Percentiles rank a stretch among this genome's conserved stretches.
These are phyloP conservation scores for Drosophila heteroneura DNA, from an alignment of 2,888 invertebrate genomes.

Conservation along the genomic window DNA sequence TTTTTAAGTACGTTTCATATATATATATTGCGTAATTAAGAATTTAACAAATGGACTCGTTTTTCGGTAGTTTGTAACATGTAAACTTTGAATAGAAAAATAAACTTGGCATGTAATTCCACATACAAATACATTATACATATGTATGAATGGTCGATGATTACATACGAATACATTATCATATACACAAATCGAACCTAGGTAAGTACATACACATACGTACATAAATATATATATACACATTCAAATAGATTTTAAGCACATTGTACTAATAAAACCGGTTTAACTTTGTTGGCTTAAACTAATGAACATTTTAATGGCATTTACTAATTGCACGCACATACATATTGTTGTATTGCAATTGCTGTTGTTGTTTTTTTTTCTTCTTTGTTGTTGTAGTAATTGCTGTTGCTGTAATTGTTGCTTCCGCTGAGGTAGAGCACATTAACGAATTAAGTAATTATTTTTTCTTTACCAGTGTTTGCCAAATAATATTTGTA, in stretches of 20 bases:
- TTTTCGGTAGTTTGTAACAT: conserved; percentile 28
- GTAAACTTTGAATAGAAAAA: conserved; percentile 64
- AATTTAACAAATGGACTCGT: conserved; percentile 22
- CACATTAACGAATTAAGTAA: conserved; percentile 41
- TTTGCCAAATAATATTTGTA: conserved; percentile 27
- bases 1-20: conserved; percentile 41
- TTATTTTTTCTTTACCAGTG: conserved; percentile 7
- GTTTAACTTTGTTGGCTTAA: conserved; percentile 55
- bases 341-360: conserved; percentile 10
- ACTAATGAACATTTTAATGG: conserved; percentile 74
- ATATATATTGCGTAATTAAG: conserved; percentile 14
- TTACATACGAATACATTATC: conserved; percentile 21
- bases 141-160: background rate
- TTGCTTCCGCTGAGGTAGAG: conserved; percentile 64
- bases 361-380: conserved; percentile 18
- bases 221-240: conserved; percentile 16
- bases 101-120: conserved; percentile 53
- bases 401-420: conserved; percentile 17
- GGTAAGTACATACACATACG: conserved; percentile 37
- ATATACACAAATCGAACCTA: conserved; percentile 29
- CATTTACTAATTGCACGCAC: conserved; percentile 60
- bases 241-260: conserved; percentile 39
- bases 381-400: conserved; percentile 13
- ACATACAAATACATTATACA: conserved; percentile 23
- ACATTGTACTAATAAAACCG: conserved; percentile 36